phyloP scores from a whole-genome alignment of 2,888 invertebrate genomes.

The Patella ulyssiponensis region DNA sequence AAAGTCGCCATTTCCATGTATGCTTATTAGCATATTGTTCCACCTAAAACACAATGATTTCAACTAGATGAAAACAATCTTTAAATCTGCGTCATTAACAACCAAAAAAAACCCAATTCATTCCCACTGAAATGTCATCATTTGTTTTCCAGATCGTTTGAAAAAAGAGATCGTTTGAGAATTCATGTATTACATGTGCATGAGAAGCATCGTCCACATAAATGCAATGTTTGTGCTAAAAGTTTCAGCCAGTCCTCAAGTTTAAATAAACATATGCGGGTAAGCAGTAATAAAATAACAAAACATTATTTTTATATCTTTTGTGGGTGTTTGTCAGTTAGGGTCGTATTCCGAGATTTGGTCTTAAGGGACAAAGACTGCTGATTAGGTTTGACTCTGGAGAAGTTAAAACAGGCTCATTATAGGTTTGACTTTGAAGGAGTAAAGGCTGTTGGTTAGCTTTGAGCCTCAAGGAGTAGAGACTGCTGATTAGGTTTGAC shows the following conservation, averaged over 20 bases:
- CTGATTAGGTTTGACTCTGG: neutral
- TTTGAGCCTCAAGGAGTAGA: neutral
- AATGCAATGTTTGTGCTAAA: constrained; percentile 74
- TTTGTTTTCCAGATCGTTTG: constrained; percentile 73
- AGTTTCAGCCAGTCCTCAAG: constrained; percentile 75
- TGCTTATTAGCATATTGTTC: no score
- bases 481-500: neutral
- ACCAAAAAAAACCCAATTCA: no score
- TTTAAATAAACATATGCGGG: constrained; percentile 74
- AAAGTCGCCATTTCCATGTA: no score
- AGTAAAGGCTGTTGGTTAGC: neutral
- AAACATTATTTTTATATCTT: no score
- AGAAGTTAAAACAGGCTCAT: neutral
- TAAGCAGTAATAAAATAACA: constrained; percentile 39
- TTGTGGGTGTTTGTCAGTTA: no score
- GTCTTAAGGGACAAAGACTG: neutral
- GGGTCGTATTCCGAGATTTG: neutral
- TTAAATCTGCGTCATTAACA: no score
- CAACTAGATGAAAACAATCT: no score
- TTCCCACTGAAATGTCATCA: neutral
- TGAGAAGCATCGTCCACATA: constrained; percentile 75
- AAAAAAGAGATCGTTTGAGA: constrained; percentile 74
- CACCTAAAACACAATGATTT: no score
- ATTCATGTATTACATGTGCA: constrained; percentile 76
- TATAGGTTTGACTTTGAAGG: neutral